Conservation (phyloP, 2,888 invertebrate genomes). For the Xestobium rufovillosum region DNA sequence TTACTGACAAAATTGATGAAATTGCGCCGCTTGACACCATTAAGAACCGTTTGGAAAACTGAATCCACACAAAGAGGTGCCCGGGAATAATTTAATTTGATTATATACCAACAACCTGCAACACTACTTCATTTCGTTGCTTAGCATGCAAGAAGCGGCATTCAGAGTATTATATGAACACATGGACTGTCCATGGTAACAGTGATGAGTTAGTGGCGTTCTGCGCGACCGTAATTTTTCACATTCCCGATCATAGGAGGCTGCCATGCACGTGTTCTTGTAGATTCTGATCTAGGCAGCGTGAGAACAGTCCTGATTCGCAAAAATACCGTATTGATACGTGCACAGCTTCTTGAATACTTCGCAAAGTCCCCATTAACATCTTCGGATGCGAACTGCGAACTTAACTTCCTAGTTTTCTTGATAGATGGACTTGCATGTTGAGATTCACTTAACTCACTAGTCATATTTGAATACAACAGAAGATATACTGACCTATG, state of each 20-base stretch:
- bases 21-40: too few relatives aligned
- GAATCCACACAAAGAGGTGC: too few relatives aligned
- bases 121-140: too few relatives aligned
- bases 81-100: too few relatives aligned
- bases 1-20: too few relatives aligned
- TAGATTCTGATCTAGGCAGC: slow-evolving; percentile 28
- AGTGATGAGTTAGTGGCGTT: slow-evolving; percentile 26
- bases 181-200: slow-evolving; percentile 21
- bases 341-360: slow-evolving; percentile 26
- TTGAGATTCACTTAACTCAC: too few relatives aligned
- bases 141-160: too few relatives aligned
- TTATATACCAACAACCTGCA: too few relatives aligned
- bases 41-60: too few relatives aligned
- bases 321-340: slow-evolving; percentile 30
- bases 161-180: too few relatives aligned
- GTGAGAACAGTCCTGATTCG: slow-evolving; percentile 28
- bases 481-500: too few relatives aligned
- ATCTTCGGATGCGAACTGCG: not conserved
- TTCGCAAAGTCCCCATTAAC: slow-evolving; percentile 10
- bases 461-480: too few relatives aligned
- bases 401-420: not conserved
- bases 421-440: not conserved
- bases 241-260: slow-evolving; percentile 32
- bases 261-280: slow-evolving; percentile 31
- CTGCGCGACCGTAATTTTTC: slow-evolving; percentile 27